Percentiles rank a stretch among this genome's conserved stretches.
phyloP scores from a whole-genome alignment of 2,888 invertebrate genomes.

The Plebejus anna region DNA sequence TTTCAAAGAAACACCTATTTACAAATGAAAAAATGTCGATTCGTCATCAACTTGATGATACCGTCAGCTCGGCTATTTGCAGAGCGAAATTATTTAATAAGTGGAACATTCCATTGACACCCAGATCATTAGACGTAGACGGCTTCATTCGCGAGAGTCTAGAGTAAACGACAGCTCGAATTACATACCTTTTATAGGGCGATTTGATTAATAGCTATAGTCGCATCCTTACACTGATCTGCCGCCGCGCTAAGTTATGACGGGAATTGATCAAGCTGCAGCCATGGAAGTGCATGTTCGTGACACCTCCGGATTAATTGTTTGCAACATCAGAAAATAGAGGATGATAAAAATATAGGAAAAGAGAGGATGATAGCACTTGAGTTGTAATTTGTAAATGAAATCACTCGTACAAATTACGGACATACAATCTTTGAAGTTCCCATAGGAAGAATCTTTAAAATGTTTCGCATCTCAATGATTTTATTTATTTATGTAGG shows the following conservation, averaged over 20 bases:
- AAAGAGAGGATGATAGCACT: no score
- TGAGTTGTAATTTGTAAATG: neutral
- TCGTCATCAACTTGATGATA: neutral
- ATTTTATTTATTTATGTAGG: neutral
- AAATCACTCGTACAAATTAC: neutral
- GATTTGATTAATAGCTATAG: constrained; percentile 6
- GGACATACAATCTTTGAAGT: neutral
- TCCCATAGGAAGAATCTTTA: neutral
- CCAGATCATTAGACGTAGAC: neutral
- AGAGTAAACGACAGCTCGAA: constrained; percentile 16
- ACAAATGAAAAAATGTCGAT: neutral
- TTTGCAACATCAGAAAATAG: neutral
- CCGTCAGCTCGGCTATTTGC: neutral
- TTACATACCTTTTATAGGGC: constrained; percentile 19
- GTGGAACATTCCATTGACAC: constrained; percentile 4
- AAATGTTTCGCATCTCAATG: neutral
- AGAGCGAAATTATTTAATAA: constrained; percentile 4
- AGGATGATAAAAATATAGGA: no score
- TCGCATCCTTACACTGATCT: neutral
- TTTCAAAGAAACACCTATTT: no score
- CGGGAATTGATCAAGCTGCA: neutral
- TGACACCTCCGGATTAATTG: neutral
- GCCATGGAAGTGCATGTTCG: neutral
- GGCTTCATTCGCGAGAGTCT: neutral
- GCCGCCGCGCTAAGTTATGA: constrained; percentile 10